Percentiles rank a stretch among this genome's conserved stretches.
Conservation (phyloP, 2,797 vertebrate species). For the Sardinella longiceps region DNA sequence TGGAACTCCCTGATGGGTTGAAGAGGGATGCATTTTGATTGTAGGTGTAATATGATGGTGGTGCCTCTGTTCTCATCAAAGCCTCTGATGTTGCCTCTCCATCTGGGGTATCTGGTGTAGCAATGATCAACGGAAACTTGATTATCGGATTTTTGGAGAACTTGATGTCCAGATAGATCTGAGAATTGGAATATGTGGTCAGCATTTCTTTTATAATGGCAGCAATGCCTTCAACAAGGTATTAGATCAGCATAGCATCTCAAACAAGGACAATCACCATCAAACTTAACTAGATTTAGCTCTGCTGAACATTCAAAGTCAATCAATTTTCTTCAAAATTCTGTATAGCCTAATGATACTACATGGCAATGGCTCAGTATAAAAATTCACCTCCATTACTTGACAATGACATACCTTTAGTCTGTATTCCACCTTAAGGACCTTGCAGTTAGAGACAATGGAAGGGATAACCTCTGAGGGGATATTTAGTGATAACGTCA, state of each 20-base stretch:
- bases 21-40: background rate
- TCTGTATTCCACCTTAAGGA: conserved; percentile 87
- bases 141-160: conserved; percentile 70
- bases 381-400: background rate
- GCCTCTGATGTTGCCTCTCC: background rate
- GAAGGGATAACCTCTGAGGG: conserved; percentile 79
- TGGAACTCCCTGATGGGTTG: no score
- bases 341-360: no score
- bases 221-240: background rate
- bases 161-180: conserved; percentile 75
- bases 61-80: background rate
- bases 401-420: conserved; percentile 77
- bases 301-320: no score
- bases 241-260: background rate
- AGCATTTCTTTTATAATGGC: background rate
- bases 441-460: conserved; percentile 81
- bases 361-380: no score
- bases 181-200: background rate
- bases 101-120: background rate
- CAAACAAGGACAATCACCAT: background rate
- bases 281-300: no score
- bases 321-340: background rate
- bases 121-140: conserved; percentile 68
- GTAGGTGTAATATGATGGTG: background rate
- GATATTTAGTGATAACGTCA: conserved; percentile 82